Evolutionary conservation across 2,888 invertebrate species (phyloP).

Genomic region (Sipunculus nudus): DNA sequence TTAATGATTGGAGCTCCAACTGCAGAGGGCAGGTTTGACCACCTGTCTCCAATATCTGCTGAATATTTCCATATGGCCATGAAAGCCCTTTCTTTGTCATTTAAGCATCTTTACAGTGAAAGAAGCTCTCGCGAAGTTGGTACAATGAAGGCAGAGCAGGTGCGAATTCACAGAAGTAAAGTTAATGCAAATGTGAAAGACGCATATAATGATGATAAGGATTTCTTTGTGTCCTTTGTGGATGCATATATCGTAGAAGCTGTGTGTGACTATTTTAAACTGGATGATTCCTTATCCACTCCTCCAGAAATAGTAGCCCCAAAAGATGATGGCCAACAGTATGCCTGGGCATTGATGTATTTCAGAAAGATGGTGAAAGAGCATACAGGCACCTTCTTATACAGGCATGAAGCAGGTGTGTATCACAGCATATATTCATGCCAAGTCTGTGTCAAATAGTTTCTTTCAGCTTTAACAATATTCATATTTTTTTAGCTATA

Average conservation of each 20-base stretch:
- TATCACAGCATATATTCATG: no score
- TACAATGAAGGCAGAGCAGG: constrained; percentile 27
- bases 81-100: constrained; percentile 25
- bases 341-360: constrained; percentile 11
- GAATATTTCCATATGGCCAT: constrained; percentile 35
- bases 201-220: constrained; percentile 32
- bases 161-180: constrained; percentile 21
- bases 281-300: constrained; percentile 9
- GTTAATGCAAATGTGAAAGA: constrained; percentile 29
- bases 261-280: constrained; percentile 28
- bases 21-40: constrained; percentile 17
- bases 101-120: constrained; percentile 22
- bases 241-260: constrained; percentile 31
- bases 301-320: background rate
- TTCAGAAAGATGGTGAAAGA: constrained; percentile 13
- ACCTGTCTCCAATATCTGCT: constrained; percentile 24
- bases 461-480: no score
- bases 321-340: background rate
- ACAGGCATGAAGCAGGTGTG: no score
- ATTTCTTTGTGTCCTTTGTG: constrained; percentile 27
- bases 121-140: constrained; percentile 24
- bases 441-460: no score
- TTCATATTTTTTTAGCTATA: no score
- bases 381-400: constrained; percentile 1
- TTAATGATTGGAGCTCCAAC: background rate